Evolutionary conservation across 2,113 vertebrate genomes (phyloP).

Genomic region (Craseonycteris thonglongyai): DNA sequence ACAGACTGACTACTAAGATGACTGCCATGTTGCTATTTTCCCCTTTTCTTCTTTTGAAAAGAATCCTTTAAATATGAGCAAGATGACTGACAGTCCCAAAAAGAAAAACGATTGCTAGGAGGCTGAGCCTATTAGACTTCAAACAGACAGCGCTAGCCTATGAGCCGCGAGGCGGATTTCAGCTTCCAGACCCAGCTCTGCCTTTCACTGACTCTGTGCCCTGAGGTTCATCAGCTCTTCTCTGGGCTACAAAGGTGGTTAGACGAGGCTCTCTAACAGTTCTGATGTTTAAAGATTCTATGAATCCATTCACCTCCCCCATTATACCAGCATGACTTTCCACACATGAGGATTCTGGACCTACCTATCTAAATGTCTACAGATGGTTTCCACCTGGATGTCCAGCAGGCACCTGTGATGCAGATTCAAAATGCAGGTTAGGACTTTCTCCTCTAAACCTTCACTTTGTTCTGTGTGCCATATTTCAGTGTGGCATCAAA

Average conservation of each 20-base stretch:
- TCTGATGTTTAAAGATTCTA: neutral
- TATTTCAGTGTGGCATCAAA: too few relatives aligned
- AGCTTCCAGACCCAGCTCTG: neutral
- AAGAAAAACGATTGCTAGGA: neutral
- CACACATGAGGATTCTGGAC: neutral
- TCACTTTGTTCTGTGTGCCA: neutral
- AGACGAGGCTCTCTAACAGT: neutral
- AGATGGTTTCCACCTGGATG: neutral
- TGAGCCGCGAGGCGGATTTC: neutral
- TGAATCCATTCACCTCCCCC: neutral
- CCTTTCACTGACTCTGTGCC: rapidly evolving
- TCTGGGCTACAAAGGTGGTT: neutral
- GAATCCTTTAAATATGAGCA: neutral
- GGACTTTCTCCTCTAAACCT: neutral
- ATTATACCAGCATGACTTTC: neutral
- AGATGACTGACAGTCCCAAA: neutral
- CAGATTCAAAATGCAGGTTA: neutral
- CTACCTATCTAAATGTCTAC: neutral
- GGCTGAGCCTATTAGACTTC: neutral
- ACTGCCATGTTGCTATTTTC: neutral
- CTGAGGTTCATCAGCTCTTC: neutral
- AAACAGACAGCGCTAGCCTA: neutral
- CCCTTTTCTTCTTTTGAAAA: neutral
- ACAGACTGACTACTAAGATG: neutral
- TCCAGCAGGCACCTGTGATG: neutral